Evolutionary conservation across 2,888 invertebrate genomes (phyloP), one percentile per base, ranked within the genome.

Genomic region (Dryadula phaetusa): DNA sequence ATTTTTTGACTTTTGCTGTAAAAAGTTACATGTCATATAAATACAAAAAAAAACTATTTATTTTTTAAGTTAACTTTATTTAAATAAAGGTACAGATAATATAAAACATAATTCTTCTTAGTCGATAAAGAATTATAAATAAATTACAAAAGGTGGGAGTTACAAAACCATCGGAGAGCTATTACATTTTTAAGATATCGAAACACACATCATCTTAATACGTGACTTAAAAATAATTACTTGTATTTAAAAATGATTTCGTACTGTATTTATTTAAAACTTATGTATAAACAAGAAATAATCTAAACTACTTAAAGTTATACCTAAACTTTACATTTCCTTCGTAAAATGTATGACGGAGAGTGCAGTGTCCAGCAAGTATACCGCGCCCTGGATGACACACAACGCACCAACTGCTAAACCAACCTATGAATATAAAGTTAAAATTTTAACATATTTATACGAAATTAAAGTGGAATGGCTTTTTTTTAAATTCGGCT

Each of bases 351-450:
- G 95, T 78, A 97, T 94, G 78, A 96, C 95, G 32, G 96, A 94
- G 40, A 97, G 84, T 0, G 96, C 96, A 0, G 96, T 95, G 77
- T 97, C 97, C n/a, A 97, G 84, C 8, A 97, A 87, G 82, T 97
- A 97, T 0, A 96, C 93, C 0, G 97, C 97, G 12, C 96, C 97
- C 77, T 95, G 95, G 74, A 97, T 93, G 60, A 97, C 94, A 82
- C 97, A 97, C 18, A 97, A 89, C 2, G 96, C 94, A 12, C 97
- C 98, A 74, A 97, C 91, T 0, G 97, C 97, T 60, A 97, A 86
- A 67, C 97, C 98, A 40, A 96, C 95, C 94, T 95, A 84, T 71
- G 84, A 82, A 77, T 67, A 53, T 46, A 54, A 10, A 44, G 18
- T 28, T 10, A 20, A 22, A 20, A 20, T 0, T 5, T 16, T 18